phyloP scores from a whole-genome alignment of 2,113 vertebrate species.

The Rhagologus leucostigma region DNA sequence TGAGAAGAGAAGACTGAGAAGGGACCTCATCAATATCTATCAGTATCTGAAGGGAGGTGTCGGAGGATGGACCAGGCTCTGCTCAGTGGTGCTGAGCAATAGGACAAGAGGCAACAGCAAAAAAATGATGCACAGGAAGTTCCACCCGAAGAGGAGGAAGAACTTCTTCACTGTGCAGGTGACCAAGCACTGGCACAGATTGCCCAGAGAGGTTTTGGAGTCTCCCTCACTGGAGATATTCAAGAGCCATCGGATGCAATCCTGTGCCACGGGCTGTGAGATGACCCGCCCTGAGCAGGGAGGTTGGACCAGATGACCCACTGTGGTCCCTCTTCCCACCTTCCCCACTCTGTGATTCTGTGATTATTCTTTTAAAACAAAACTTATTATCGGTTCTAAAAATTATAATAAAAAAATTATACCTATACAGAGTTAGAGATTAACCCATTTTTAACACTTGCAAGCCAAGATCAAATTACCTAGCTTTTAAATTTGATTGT shows the following conservation, averaged over 20 bases:
- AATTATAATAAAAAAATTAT: neutral
- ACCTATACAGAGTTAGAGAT: neutral
- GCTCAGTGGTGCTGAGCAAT: neutral
- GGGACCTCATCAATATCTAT: neutral
- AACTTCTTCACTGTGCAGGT: neutral
- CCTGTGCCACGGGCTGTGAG: neutral
- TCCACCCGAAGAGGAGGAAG: neutral
- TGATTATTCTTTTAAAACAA: neutral
- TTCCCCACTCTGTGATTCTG: neutral
- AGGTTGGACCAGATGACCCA: neutral
- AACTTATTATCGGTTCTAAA: neutral
- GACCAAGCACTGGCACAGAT: neutral
- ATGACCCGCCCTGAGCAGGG: neutral
- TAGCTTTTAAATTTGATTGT: neutral
- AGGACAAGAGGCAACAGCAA: neutral
- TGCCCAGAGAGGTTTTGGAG: neutral
- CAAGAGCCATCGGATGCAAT: neutral
- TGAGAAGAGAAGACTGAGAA: neutral
- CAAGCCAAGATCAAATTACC: neutral
- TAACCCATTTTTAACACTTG: neutral
- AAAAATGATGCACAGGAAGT: neutral
- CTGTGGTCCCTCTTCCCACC: neutral
- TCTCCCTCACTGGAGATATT: neutral
- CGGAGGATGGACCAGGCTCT: neutral
- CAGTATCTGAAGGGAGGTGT: neutral